phyloP scores from a whole-genome alignment of 2,113 vertebrate species.

The Oryzias celebensis region DNA sequence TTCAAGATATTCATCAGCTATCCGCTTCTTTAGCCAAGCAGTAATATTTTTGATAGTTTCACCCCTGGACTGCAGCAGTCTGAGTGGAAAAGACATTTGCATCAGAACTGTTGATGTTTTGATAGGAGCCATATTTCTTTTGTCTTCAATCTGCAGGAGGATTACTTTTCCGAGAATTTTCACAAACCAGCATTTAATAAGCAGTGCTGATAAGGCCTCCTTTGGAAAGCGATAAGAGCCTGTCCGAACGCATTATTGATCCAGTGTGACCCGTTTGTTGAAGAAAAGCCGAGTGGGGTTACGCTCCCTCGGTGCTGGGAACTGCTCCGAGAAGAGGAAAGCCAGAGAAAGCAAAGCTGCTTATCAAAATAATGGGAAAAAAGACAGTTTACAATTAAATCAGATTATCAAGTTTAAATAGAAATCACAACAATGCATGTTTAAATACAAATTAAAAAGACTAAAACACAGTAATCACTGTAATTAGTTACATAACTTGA shows the following conservation, averaged over 20 bases:
- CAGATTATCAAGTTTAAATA: background rate
- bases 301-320: constrained; percentile 58
- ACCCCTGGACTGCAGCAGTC: constrained; percentile 25
- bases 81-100: constrained; percentile 62
- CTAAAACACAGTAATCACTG: background rate
- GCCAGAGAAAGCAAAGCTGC: constrained; percentile 16
- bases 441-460: background rate
- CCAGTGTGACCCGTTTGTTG: constrained; percentile 65
- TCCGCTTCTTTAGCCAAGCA: constrained; percentile 14
- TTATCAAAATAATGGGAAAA: background rate
- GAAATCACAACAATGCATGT: background rate
- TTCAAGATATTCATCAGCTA: constrained; percentile 40
- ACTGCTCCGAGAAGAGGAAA: constrained; percentile 24
- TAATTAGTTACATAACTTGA: too few relatives aligned
- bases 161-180: constrained; percentile 70
- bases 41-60: constrained; percentile 2
- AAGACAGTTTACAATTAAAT: background rate
- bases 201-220: constrained; percentile 62
- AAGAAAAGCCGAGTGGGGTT: constrained; percentile 62
- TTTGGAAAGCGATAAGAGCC: constrained; percentile 68
- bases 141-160: constrained; percentile 58
- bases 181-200: constrained; percentile 69
- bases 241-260: constrained; percentile 70
- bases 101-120: constrained; percentile 57
- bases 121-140: constrained; percentile 57